Evolutionary conservation across 2,888 invertebrate species (phyloP), one percentile per base, ranked within the genome.

Genomic region (Plemyria rubiginata): DNA sequence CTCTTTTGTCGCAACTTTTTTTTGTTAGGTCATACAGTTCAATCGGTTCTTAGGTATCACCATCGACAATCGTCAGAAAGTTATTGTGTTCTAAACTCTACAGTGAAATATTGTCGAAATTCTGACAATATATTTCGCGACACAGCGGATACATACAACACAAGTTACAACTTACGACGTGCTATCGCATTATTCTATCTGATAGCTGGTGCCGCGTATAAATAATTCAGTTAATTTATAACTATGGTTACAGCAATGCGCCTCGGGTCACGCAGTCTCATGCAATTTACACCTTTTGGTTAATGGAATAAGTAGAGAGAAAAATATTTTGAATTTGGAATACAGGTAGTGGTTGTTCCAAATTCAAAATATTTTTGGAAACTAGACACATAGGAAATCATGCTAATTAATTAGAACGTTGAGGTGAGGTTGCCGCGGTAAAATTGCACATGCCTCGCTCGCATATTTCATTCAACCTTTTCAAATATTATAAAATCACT

Each of bases 171-270:
- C 62, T 60, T 43, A 63, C 46, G 16, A 52, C 51, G 50, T 56
- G 65, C 59, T 71, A 69, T 70, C 60, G 57, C 62, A 63, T 61
- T 58, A 54, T 60, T 60, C 54, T 50, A 59, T 63, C 63, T 48
- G 63, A 63, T 59, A 68, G 66, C 61, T 62, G 69, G 68, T 75
- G 74, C 73, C 70, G 72, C 71, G 71, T 60, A 38, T 70, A 72
- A 72, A 75, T 76, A 76, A 75, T 75, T 72, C 70, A 72, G 59
- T 65, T 71, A 72, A 63, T 75, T 75, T 75, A 74, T 74, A 70
- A 60, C 58, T 65, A 58, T 55, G 70, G 59, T 53, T 66, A 64
- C 60, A 48, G 62, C 38, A 65, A 63, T 66, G 66, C 77, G 62
- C 78, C 77, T 69, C 66, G 55, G 75, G 70, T 75, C 78, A 78